Evolutionary conservation across 2,888 invertebrate genomes (phyloP), one percentile per base, ranked within the genome.

Genomic region (Pyrrhia umbra): DNA sequence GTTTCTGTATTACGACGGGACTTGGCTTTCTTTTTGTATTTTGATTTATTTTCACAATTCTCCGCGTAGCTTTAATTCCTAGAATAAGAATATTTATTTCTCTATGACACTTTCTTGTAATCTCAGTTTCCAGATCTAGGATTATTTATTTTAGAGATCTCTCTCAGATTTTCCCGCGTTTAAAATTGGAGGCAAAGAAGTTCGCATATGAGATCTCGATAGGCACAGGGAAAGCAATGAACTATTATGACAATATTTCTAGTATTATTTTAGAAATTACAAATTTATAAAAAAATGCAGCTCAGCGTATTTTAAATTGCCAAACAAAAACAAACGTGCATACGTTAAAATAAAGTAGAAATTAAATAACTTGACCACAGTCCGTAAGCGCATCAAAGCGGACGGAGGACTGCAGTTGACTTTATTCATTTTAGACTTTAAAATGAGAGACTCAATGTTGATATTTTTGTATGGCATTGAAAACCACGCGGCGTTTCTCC

Each of bases 51-150:
- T 68, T 64, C 74, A 37, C 57, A 50, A 46, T 64, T 64, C 68
- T 63, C 49, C 37, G 63, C 55, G 40, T 68, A 15, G 68, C 62
- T 68, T 68, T 73, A 73, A 73, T 58, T 72, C 58, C 42, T 51
- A 47, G 73, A 40, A 68, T 20, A 51, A 55, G 25, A 57, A 67
- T 67, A 73, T 58, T 67, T 67, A 72, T 72, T 73, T 73, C 58
- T 68, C 71, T 68, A 68, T 49, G 51, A 56, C 62, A 62, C 46
- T 73, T 68, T 62, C 62, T 72, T 59, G 59, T 59, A 25, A 58
- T 73, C 60, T 72, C 62, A 51, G 56, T 49, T 58, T 63, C 69
- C 74, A 79, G 81, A 84, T 81, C 77, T 77, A 66, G 73, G 54
- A 78, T 80, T 82, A 79, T 83, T 55, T 83, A 80, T 83, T 60